A percentile compares a stretch with the other conserved stretches of the same genome.
phyloP scores from a whole-genome alignment of 2,888 invertebrate genomes.

The Cantharis rufa region DNA sequence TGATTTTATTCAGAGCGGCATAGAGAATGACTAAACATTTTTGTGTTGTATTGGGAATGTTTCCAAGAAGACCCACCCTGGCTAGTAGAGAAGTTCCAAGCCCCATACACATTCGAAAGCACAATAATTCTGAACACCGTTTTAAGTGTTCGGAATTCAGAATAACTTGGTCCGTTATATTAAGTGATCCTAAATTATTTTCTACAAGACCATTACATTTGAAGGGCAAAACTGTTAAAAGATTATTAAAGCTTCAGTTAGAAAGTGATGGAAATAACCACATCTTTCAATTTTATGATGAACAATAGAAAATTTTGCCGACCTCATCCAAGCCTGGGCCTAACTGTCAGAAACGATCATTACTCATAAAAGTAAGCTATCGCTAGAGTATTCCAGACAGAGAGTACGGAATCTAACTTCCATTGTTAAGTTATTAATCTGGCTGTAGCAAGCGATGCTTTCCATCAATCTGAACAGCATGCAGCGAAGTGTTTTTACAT shows the following conservation, averaged over 20 bases:
- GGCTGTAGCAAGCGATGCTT: slow-evolving; percentile 43
- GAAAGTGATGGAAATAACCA: slow-evolving; percentile 8
- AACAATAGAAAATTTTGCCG: slow-evolving; percentile 50
- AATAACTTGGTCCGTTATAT: slow-evolving; percentile 18
- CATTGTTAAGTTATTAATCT: slow-evolving; percentile 55
- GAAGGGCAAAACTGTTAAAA: slow-evolving; percentile 9
- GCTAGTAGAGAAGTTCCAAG: slow-evolving; percentile 28
- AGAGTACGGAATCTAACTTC: slow-evolving; percentile 49
- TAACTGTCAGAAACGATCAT: slow-evolving; percentile 53
- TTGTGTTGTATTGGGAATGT: slow-evolving; percentile 40
- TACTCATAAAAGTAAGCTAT: slow-evolving; percentile 54
- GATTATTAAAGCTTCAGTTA: slow-evolving; percentile 1
- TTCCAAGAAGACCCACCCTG: slow-evolving; percentile 46
- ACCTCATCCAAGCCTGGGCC: slow-evolving; percentile 50
- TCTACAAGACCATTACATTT: not conserved
- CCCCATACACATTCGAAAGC: slow-evolving; percentile 30
- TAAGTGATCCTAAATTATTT: not conserved
- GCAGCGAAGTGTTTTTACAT: slow-evolving; percentile 46
- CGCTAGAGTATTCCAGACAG: slow-evolving; percentile 49
- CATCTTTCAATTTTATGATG: slow-evolving; percentile 15
- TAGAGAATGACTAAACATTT: slow-evolving; percentile 45
- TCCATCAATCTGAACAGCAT: slow-evolving; percentile 49
- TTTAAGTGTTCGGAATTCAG: slow-evolving; percentile 20
- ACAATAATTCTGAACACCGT: slow-evolving; percentile 32
- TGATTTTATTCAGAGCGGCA: slow-evolving; percentile 43